phyloP scores from a whole-genome alignment of 2,888 invertebrate genomes.

The Andrena dorsata region DNA sequence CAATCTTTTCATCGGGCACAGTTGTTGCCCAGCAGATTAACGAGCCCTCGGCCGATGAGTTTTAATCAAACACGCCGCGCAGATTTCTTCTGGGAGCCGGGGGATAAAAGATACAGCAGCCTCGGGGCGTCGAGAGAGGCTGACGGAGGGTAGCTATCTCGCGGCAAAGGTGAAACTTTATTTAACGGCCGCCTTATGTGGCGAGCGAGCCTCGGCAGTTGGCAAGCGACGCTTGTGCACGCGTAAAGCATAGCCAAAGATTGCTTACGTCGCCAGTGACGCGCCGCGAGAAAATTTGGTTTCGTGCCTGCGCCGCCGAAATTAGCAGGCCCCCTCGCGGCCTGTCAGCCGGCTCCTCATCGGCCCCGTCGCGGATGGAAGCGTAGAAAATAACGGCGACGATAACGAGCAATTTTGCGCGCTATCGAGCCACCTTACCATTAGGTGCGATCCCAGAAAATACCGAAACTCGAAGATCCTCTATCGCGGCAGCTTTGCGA shows the following conservation, averaged over 20 bases:
- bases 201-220: constrained; percentile 53
- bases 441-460: not conserved
- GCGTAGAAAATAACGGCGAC: not conserved
- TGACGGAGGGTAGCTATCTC: too few species aligned
- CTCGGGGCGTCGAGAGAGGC: not conserved
- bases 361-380: not conserved
- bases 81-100: constrained; percentile 50
- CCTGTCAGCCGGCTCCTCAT: constrained; percentile 4
- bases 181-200: constrained; percentile 55
- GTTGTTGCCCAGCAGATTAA: constrained; percentile 25
- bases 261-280: constrained; percentile 44
- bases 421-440: not conserved
- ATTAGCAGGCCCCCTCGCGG: constrained; percentile 25
- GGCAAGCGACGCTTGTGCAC: constrained; percentile 64
- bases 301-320: constrained; percentile 33
- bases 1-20: not conserved
- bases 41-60: constrained; percentile 36
- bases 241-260: constrained; percentile 63
- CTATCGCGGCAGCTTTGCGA: not conserved
- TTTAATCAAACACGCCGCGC: constrained; percentile 39
- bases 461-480: not conserved
- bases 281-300: constrained; percentile 47
- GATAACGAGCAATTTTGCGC: not conserved
- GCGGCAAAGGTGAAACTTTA: constrained; percentile 45
- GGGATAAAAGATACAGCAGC: constrained; percentile 19